Evolutionary conservation across 2,888 invertebrate species (phyloP).

Genomic region (Eulithis prunata): DNA sequence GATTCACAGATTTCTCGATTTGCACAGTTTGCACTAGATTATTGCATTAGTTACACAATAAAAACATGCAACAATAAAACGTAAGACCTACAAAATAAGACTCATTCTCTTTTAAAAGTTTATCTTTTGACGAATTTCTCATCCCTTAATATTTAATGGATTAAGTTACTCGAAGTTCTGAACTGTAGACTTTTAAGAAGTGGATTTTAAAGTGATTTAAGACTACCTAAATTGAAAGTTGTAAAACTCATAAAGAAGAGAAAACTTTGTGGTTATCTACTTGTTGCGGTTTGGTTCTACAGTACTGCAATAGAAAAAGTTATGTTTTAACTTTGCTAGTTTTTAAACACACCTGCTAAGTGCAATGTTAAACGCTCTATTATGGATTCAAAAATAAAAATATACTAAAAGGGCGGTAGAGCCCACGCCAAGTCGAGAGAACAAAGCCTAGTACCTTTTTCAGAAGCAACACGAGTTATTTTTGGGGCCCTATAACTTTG

Average conservation of each 20-base stretch:
- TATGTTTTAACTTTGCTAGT: background rate
- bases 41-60: conserved; percentile 13
- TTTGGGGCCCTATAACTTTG: no score
- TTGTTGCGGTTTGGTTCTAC: conserved; percentile 19
- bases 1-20: conserved; percentile 25
- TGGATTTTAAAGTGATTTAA: conserved; percentile 3
- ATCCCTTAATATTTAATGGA: conserved; percentile 1
- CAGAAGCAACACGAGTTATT: no score
- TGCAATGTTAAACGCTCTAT: background rate
- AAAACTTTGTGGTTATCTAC: conserved; percentile 25
- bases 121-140: background rate
- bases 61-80: background rate
- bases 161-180: conserved; percentile 7
- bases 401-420: background rate
- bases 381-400: no score
- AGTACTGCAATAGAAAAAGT: conserved; percentile 12
- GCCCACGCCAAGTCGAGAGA: no score
- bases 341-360: background rate
- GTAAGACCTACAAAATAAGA: background rate
- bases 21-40: conserved; percentile 17
- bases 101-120: background rate
- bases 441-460: no score
- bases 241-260: conserved; percentile 19
- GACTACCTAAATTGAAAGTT: conserved; percentile 28
- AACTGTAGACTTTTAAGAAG: conserved; percentile 9